Percentiles rank a stretch among this genome's conserved stretches.
phyloP scores from a whole-genome alignment of 2,797 vertebrate genomes.

The Epinephelus awoara region DNA sequence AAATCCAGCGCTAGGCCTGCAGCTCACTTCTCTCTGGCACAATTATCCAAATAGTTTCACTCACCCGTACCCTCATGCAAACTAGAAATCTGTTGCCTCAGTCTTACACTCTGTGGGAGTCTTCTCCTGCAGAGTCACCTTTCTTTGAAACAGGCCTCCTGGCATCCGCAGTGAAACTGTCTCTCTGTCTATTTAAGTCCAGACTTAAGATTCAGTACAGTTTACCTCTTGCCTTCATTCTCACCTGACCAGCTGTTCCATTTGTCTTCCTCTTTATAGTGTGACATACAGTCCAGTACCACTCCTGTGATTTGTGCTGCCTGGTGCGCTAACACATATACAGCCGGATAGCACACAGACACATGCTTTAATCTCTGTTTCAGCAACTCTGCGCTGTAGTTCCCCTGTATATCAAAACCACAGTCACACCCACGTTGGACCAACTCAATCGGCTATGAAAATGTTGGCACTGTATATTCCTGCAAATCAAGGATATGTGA shows the following conservation, averaged over 20 bases:
- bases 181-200: slow-evolving; percentile 40
- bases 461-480: too few species aligned
- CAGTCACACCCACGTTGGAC: not conserved
- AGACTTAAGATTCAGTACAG: slow-evolving; percentile 35
- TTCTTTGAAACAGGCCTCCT: slow-evolving; percentile 52
- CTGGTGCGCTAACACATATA: slow-evolving; percentile 10
- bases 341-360: not conserved
- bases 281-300: slow-evolving; percentile 14
- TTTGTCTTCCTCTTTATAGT: slow-evolving; percentile 40
- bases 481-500: too few species aligned
- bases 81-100: slow-evolving; percentile 23
- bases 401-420: slow-evolving; percentile 13
- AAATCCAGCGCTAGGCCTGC: not conserved
- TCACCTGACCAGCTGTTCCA: slow-evolving; percentile 41
- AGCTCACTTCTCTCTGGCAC: not conserved
- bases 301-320: slow-evolving; percentile 24
- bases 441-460: too few species aligned
- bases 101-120: slow-evolving; percentile 33
- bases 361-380: not conserved
- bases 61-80: slow-evolving; percentile 1
- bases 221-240: slow-evolving; percentile 26
- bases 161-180: slow-evolving; percentile 26
- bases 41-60: slow-evolving; percentile 12
- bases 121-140: slow-evolving; percentile 46
- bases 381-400: not conserved